Conservation (phyloP, 2,113 vertebrate genomes). For the Sylvilagus bachmani region DNA sequence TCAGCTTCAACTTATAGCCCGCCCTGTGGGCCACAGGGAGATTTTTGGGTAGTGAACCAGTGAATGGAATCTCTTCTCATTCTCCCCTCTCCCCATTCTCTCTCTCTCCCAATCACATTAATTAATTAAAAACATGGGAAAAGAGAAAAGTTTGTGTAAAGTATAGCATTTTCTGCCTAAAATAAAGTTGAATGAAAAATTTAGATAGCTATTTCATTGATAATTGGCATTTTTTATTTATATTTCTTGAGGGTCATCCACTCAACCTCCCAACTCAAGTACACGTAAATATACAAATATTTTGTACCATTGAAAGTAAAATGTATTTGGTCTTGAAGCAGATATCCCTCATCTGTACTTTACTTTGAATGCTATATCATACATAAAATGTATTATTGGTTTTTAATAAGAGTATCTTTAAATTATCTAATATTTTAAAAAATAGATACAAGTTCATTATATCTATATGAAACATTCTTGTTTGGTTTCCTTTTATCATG, state of each 20-base stretch:
- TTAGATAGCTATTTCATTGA: background rate
- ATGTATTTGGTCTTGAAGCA: conserved; percentile 43
- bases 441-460: conserved; percentile 86
- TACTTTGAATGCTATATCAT: conserved; percentile 66
- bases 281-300: background rate
- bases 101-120: too few relatives aligned
- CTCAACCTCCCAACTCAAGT: background rate
- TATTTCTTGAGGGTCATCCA: background rate
- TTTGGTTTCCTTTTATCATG: conserved; percentile 90
- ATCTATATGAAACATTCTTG: conserved; percentile 86
- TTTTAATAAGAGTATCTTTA: conserved; percentile 80
- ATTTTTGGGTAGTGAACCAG: too few relatives aligned
- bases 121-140: background rate
- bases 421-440: conserved; percentile 78
- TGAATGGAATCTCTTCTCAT: too few relatives aligned
- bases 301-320: background rate
- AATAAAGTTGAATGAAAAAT: background rate
- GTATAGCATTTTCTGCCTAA: background rate
- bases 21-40: too few relatives aligned
- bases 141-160: conserved; percentile 15
- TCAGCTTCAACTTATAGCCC: too few relatives aligned
- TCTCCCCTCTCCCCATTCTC: too few relatives aligned
- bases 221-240: background rate
- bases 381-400: conserved; percentile 69
- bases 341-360: background rate